Evolutionary conservation across 1,140 invertebrate genomes (phyloP), one percentile per base, ranked within the genome.

Genomic region (Drosophila parabipectinata): DNA sequence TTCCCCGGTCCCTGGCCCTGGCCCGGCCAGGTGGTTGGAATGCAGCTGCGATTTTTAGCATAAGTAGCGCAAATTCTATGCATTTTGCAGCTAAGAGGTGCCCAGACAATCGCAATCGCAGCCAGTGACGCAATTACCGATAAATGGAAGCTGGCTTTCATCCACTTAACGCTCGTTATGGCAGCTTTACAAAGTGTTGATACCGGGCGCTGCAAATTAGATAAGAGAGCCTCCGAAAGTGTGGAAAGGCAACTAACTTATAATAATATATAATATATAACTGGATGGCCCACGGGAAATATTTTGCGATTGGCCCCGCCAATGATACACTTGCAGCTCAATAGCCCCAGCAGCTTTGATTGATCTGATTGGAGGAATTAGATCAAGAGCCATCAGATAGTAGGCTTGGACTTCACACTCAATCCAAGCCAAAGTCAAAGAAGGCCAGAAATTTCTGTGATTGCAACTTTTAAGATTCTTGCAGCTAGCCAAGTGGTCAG

Each of bases 51-150:
- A 67, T 26, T 66, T 18, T 81, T 87, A 75, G 81, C 81, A 81
- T 87, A 82, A 87, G 73, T 83, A 76, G 80, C 62, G 80, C 66
- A 83, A 84, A 84, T 84, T 67, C 69, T 72, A 79, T 84, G 80
- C 80, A 83, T 84, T 83, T 76, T 54, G 58, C 18, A 55, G 71
- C 67, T 66, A 72, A 76, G 58, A 62, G 21, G 21, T 21, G 55
- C 50, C 55, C 55, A 37, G 47, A 45, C 66, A 55, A 72, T 74
- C 69, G 76, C 63, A 67, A 32, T 32, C 34, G 53, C 18, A 68
- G 18, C 15, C 18, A 75, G 51, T 58, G 74, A 74, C 68, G 73
- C 72, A 81, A 85, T 85, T 87, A 81, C 64, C 69, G 58, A 75
- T 87, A 81, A 85, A 78, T 85, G 52, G 48, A 55, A 57, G 51